A percentile compares a stretch with the other conserved stretches of the same genome.
Conservation (phyloP, 1,140 invertebrate genomes). For the Subanguina moxae region DNA sequence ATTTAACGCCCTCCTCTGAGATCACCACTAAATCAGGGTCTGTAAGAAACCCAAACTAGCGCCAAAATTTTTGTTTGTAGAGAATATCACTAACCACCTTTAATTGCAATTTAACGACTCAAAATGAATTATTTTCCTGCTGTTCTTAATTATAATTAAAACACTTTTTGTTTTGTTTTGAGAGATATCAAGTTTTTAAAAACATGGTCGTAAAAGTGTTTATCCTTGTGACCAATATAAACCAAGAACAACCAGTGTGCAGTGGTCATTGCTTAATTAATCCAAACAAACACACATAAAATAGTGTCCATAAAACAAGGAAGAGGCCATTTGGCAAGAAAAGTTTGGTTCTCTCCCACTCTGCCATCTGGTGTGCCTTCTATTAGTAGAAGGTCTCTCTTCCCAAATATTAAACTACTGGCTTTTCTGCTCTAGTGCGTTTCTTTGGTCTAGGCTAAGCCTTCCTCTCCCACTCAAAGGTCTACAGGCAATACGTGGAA, state of each 20-base stretch:
- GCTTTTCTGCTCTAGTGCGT: not conserved
- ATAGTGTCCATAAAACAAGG: not conserved
- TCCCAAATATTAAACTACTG: not conserved
- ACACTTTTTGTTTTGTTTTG: not conserved
- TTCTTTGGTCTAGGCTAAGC: not conserved
- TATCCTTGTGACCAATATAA: not conserved
- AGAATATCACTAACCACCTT: too few relatives aligned
- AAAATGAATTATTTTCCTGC: too few relatives aligned
- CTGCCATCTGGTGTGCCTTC: too few relatives aligned
- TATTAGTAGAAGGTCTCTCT: too few relatives aligned
- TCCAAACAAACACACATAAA: not conserved
- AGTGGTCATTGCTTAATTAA: not conserved
- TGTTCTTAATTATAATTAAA: slow-evolving; percentile 3
- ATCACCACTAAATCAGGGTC: too few relatives aligned
- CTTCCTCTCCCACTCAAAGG: not conserved
- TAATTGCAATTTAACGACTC: too few relatives aligned
- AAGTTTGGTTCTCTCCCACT: not conserved
- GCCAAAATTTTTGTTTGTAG: too few relatives aligned
- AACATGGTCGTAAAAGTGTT: not conserved
- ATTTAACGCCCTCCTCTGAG: too few relatives aligned
- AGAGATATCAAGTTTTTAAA: not conserved
- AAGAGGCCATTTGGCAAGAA: not conserved
- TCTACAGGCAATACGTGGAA: not conserved
- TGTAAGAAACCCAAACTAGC: too few relatives aligned
- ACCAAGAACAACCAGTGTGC: not conserved